Conservation (phyloP, 2,113 vertebrate species). For the Cebidichthys violaceus region DNA sequence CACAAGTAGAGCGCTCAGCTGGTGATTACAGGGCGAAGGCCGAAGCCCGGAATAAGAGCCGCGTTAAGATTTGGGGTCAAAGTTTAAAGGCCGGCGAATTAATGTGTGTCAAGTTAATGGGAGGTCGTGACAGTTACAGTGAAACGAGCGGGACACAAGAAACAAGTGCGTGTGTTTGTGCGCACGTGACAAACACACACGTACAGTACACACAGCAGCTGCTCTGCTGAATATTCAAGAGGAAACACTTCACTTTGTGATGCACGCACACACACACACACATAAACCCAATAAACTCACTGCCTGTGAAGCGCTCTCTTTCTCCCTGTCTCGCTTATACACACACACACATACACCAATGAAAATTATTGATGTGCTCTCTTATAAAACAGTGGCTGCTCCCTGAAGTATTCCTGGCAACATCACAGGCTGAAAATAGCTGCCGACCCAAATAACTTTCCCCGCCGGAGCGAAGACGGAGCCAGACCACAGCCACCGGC, state of each 20-base stretch:
- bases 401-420: constrained; percentile 85
- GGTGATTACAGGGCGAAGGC: constrained; percentile 46
- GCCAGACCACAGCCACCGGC: constrained; percentile 78
- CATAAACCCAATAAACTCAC: constrained; percentile 70
- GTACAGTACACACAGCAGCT: constrained; percentile 23
- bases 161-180: background rate
- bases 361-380: constrained; percentile 85
- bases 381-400: constrained; percentile 83
- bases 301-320: constrained; percentile 28
- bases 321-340: constrained; percentile 32
- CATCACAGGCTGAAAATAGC: constrained; percentile 83
- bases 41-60: constrained; percentile 6
- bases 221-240: constrained; percentile 42
- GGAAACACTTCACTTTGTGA: constrained; percentile 16
- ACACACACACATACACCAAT: constrained; percentile 59
- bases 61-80: constrained; percentile 28
- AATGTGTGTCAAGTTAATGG: constrained; percentile 46
- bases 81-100: constrained; percentile 51
- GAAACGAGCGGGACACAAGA: constrained; percentile 9
- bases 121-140: constrained; percentile 23
- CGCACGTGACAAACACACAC: background rate
- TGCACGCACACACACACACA: constrained; percentile 51
- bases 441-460: constrained; percentile 85
- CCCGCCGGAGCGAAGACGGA: constrained; percentile 72
- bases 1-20: background rate